Evolutionary conservation across 1,140 invertebrate genomes (phyloP).

Genomic region (Drosophila subpulchrella): DNA sequence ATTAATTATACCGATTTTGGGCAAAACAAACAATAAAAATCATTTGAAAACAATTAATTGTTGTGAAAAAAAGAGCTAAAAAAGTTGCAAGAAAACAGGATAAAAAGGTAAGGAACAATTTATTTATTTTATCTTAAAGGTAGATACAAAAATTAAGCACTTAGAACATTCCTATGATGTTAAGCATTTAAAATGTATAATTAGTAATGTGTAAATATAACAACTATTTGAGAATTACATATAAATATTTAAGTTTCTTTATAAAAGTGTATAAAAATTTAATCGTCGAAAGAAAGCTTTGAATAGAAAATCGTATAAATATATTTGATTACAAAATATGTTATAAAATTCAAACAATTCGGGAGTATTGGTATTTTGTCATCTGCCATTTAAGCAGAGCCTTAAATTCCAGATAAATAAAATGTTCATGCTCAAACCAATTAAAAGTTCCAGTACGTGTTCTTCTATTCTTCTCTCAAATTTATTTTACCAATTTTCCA

Average conservation of each 20-base stretch:
- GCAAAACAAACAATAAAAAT: constrained; percentile 32
- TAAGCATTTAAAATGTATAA: too few species aligned
- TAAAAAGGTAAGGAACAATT: constrained; percentile 26
- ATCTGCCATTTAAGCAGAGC: background rate
- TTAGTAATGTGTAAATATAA: too few species aligned
- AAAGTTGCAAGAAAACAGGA: background rate
- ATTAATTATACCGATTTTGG: constrained; percentile 32
- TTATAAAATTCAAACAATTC: too few species aligned
- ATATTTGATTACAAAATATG: too few species aligned
- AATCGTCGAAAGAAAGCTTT: too few species aligned
- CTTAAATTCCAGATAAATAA: background rate
- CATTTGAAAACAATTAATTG: constrained; percentile 14
- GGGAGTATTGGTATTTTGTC: too few species aligned
- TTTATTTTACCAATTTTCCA: background rate
- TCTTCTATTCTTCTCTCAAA: background rate
- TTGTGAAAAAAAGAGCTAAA: background rate
- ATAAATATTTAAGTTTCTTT: too few species aligned
- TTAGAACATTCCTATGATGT: background rate
- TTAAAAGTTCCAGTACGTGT: background rate
- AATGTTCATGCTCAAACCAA: background rate
- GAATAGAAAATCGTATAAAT: too few species aligned
- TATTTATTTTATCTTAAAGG: background rate
- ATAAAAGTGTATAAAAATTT: too few species aligned
- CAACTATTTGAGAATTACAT: too few species aligned
- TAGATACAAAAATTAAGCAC: background rate